Conservation (phyloP, 23 tunicate genomes). For the Phallusia fumigata region DNA sequence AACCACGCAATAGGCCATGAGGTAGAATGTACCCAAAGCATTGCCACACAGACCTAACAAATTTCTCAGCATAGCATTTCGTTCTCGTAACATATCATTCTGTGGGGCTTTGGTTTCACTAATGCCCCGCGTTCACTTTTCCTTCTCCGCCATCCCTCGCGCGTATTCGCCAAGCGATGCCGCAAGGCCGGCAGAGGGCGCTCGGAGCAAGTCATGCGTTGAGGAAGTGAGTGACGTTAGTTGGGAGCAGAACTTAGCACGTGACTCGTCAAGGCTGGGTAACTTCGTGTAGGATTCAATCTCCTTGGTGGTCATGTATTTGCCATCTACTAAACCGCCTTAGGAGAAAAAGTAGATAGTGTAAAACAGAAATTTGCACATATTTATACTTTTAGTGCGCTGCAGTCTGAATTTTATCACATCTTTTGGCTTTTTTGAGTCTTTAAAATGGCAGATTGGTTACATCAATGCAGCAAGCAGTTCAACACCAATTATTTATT, state of each 20-base stretch:
- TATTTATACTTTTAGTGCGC: too few species aligned
- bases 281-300: constrained; percentile 27
- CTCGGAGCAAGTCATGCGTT: constrained; percentile 19
- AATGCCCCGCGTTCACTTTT: background rate
- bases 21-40: too few species aligned
- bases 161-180: constrained; percentile 16
- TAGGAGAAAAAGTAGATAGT: too few species aligned
- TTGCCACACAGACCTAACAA: too few species aligned
- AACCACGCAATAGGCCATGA: too few species aligned
- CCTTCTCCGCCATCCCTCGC: background rate
- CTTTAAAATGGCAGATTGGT: too few species aligned
- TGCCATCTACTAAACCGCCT: constrained; percentile 60
- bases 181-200: constrained; percentile 19
- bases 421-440: too few species aligned
- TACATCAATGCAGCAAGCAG: too few species aligned
- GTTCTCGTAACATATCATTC: too few species aligned
- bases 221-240: constrained; percentile 33
- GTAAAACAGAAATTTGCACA: too few species aligned
- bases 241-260: constrained; percentile 21
- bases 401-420: too few species aligned
- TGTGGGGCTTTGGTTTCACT: background rate
- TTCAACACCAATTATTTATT: background rate
- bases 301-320: constrained; percentile 31
- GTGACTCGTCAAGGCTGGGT: constrained; percentile 22
- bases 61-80: too few species aligned